Base-by-base conservation (phyloP, 2,113 vertebrate species). In the Delphinus delphis region DNA sequence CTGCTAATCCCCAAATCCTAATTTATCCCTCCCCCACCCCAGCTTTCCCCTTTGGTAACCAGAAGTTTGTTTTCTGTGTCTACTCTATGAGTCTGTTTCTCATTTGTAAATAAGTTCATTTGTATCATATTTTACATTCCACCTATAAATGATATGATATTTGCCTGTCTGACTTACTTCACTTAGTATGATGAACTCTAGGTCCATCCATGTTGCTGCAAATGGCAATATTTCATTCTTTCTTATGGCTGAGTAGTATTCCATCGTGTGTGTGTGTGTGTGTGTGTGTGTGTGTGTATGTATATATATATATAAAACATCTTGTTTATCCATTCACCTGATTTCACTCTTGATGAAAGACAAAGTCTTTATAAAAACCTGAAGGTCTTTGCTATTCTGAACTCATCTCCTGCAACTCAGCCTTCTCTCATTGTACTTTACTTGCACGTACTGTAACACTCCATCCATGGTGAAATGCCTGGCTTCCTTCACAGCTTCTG, bases 261-360 rank as follows among this genome's bases (percentile, higher is more conserved):
- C 44, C 31, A 13, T 53, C 20, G 20, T 58, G 53, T 17, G 53
- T 50, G 74, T 33, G 6, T 53, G 18, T 13, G 21, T 6, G 33
- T 9, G 73, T 31, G 2, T 77, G 1, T 53, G 9, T 13, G 6
- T 6, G 12, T 5, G 2, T 0, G 28, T 25, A 38, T 38, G 4
- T 38, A 4, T 2, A 28, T 14, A 47, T 13, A 50, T 14, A 14
- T 14, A 14, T 4, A 33, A 0, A 28, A 53, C 47, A 53, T 79
- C 47, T 79, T 79, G 18, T 53, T 53, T 79, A 79, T 79, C 67
- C n/a, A 36, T 79, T 53, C 10, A 79, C 31, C 25, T 14, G 25
- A 86, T 73, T 93, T 83, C 41, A 28, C 28, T 73, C 71, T 96
- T 80, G 41, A 95, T 73, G 26, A 36, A 87, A 92, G 28, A 63